phyloP scores from a whole-genome alignment of 1,140 invertebrate species.

The Galleria mellonella region DNA sequence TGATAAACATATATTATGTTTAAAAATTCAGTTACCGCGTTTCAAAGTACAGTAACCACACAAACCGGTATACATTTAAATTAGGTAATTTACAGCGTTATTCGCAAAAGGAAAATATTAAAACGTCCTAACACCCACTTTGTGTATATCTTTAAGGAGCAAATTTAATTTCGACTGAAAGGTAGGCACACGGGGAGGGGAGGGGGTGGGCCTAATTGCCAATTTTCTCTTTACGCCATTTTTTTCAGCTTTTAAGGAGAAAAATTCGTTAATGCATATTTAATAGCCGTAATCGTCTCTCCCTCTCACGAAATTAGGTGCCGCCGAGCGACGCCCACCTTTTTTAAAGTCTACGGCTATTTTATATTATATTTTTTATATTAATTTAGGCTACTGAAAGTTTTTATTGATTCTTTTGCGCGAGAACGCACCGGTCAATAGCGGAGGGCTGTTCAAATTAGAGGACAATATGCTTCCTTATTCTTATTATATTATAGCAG shows the following conservation, averaged over 20 bases:
- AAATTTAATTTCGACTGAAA: conserved; percentile 61
- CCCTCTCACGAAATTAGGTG: conserved; percentile 53
- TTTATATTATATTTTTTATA: no score
- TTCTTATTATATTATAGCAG: no score
- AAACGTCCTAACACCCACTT: conserved; percentile 43
- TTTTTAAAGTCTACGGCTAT: neutral
- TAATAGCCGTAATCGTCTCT: conserved; percentile 66
- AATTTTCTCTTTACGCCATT: conserved; percentile 70
- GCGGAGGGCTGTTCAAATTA: no score
- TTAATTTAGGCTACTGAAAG: no score
- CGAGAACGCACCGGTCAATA: no score
- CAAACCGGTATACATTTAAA: conserved; percentile 16
- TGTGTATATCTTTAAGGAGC: conserved; percentile 51
- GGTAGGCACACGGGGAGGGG: conserved; percentile 28
- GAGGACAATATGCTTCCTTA: no score
- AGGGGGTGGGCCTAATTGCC: conserved; percentile 52
- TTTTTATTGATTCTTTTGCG: no score
- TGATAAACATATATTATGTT: no score
- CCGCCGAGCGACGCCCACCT: conserved; percentile 17
- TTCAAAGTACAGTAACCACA: conserved; percentile 6
- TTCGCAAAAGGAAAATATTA: conserved; percentile 27
- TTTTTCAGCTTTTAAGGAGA: conserved; percentile 70
- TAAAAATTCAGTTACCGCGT: conserved; percentile 1
- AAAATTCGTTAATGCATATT: conserved; percentile 74
- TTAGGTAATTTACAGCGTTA: conserved; percentile 17